Percentiles rank a stretch among this genome's conserved stretches.
Conservation (phyloP, 2,113 vertebrate species). For the Gymnobelideus leadbeateri region DNA sequence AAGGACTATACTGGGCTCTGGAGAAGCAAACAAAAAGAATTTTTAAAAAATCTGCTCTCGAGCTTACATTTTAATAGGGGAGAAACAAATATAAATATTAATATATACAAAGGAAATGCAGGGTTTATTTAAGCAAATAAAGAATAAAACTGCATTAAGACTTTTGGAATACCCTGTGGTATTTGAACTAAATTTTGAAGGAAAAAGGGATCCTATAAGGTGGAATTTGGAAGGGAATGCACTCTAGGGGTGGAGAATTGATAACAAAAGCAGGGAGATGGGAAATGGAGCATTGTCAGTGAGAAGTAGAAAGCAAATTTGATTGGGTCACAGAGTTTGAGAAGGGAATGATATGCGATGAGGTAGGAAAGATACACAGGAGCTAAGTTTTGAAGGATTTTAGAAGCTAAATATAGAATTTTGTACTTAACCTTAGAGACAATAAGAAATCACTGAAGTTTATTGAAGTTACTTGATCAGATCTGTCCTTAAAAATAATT, state of each 20-base stretch:
- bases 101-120: neutral
- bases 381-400: neutral
- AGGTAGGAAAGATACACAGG: neutral
- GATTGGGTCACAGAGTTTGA: neutral
- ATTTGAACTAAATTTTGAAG: neutral
- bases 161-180: neutral
- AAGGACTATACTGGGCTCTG: neutral
- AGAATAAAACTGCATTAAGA: neutral
- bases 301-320: neutral
- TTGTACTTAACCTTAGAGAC: neutral
- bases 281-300: neutral
- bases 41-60: neutral
- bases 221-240: neutral
- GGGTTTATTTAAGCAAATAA: neutral
- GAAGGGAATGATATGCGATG: neutral
- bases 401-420: neutral
- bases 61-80: neutral
- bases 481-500: slow-evolving; percentile 1
- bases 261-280: neutral
- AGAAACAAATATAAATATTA: neutral
- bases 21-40: neutral
- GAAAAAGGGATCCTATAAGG: neutral
- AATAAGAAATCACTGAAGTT: neutral
- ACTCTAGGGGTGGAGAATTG: neutral
- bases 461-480: neutral